phyloP scores from a whole-genome alignment of 2,888 invertebrate genomes.

The Pristionchus arcanus region DNA sequence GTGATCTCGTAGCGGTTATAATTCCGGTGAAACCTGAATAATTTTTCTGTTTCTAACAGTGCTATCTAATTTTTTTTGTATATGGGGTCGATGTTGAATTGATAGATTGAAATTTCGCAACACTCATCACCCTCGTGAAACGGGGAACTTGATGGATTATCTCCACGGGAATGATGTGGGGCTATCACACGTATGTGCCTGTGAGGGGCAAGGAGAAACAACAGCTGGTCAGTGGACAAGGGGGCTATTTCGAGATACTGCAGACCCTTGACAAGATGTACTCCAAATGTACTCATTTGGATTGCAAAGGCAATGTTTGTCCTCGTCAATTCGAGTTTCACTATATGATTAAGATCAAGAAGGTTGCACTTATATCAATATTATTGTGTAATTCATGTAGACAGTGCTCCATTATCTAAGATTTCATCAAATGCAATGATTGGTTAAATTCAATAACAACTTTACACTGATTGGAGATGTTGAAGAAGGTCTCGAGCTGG shows the following conservation, averaged over 20 bases:
- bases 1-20: too few relatives aligned
- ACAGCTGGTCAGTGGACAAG: background rate
- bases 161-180: background rate
- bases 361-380: too few relatives aligned
- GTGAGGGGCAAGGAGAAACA: background rate
- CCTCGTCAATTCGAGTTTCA: too few relatives aligned
- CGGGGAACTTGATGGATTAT: constrained; percentile 29
- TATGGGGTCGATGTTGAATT: too few relatives aligned
- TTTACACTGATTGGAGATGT: background rate
- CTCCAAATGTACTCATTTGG: too few relatives aligned
- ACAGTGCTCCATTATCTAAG: background rate
- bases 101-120: background rate
- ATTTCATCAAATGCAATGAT: background rate
- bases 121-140: background rate
- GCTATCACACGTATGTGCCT: background rate
- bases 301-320: too few relatives aligned
- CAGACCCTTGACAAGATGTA: background rate
- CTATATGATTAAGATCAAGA: too few relatives aligned
- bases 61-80: too few relatives aligned
- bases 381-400: too few relatives aligned
- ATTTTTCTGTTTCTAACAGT: too few relatives aligned
- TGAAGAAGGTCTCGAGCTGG: background rate
- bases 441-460: background rate
- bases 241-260: background rate
- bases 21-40: too few relatives aligned